These are phyloP conservation scores for Agelas oroides DNA, from an alignment of 37 sponge, comb jelly and placozoan genomes.

Conservation along the genomic window DNA sequence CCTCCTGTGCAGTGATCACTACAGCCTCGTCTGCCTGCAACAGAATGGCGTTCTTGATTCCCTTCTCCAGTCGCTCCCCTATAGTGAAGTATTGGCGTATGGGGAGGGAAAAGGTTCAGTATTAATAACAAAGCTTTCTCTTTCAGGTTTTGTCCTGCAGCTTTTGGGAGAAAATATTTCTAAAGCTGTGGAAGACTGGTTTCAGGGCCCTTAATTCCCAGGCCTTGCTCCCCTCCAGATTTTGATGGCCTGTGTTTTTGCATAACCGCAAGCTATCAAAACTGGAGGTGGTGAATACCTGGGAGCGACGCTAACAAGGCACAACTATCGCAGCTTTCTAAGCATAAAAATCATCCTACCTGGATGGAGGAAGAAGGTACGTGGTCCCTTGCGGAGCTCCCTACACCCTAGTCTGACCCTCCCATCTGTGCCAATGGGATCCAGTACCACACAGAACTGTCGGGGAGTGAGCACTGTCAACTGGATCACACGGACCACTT, in stretches of 20 bases:
- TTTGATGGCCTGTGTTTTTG: too few species aligned
- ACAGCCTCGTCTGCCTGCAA: constrained; percentile 93
- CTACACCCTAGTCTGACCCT: constrained; percentile 62
- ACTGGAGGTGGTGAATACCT: too few species aligned
- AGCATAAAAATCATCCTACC: constrained; percentile 17
- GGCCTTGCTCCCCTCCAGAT: too few species aligned
- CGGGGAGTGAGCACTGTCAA: constrained; percentile 70
- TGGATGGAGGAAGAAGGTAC: constrained; percentile 85
- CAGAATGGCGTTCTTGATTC: constrained; percentile 77
- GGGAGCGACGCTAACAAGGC: too few species aligned
- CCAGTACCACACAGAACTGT: constrained; percentile 88
- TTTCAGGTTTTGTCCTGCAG: too few species aligned
- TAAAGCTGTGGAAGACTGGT: too few species aligned
- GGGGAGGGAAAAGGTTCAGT: too few species aligned
- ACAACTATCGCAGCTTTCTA: too few species aligned
- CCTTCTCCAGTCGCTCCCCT: constrained; percentile 84
- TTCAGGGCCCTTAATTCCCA: too few species aligned
- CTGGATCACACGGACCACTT: constrained; percentile 73
- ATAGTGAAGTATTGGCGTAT: neutral
- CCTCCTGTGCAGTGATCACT: constrained; percentile 80
- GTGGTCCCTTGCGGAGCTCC: constrained; percentile 76
- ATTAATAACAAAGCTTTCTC: too few species aligned
- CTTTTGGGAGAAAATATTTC: too few species aligned
- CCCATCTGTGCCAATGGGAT: constrained; percentile 80
- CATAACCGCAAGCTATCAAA: too few species aligned